A percentile compares a stretch with the other conserved stretches of the same genome.
phyloP scores from a whole-genome alignment of 2,888 invertebrate genomes.

The Lobophora halterata region DNA sequence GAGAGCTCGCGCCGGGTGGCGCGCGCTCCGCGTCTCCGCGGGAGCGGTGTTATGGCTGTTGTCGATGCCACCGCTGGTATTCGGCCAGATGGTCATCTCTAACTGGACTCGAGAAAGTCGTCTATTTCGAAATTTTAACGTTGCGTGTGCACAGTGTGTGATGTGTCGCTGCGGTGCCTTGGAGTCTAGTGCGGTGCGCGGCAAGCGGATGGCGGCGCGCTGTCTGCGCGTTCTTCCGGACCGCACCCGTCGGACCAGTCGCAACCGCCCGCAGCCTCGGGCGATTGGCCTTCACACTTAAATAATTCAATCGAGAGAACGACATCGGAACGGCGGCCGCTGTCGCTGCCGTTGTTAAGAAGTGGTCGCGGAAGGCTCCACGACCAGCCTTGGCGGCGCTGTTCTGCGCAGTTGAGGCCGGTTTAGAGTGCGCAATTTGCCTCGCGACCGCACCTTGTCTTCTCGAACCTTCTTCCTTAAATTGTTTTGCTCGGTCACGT shows the following conservation, averaged over 20 bases:
- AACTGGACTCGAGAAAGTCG: conserved; percentile 72
- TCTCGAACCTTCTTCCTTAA: conserved; percentile 57
- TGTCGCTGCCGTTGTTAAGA: conserved; percentile 51
- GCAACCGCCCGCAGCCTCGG: conserved; percentile 74
- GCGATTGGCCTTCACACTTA: conserved; percentile 77
- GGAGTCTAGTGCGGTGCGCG: conserved; percentile 68
- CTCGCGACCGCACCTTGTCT: conserved; percentile 65
- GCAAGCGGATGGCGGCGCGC: conserved; percentile 75
- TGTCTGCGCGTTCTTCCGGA: conserved; percentile 76
- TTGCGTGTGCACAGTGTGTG: conserved; percentile 67
- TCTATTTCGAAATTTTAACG: conserved; percentile 75
- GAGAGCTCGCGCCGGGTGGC: conserved; percentile 18
- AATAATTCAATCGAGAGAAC: conserved; percentile 76
- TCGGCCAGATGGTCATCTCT: conserved; percentile 61
- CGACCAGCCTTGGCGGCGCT: conserved; percentile 77
- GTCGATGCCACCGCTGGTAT: conserved; percentile 46
- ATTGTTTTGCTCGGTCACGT: conserved; percentile 53
- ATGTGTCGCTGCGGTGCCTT: conserved; percentile 75
- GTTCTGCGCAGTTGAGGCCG: conserved; percentile 76
- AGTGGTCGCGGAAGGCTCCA: conserved; percentile 74
- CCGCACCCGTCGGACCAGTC: conserved; percentile 78
- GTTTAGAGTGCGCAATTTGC: conserved; percentile 69
- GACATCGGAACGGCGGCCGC: conserved; percentile 46
- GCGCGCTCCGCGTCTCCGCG: conserved; percentile 18
- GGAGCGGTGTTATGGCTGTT: conserved; percentile 43